Conservation (phyloP, 2,797 vertebrate species). For the Gobionotothen gibberifrons region DNA sequence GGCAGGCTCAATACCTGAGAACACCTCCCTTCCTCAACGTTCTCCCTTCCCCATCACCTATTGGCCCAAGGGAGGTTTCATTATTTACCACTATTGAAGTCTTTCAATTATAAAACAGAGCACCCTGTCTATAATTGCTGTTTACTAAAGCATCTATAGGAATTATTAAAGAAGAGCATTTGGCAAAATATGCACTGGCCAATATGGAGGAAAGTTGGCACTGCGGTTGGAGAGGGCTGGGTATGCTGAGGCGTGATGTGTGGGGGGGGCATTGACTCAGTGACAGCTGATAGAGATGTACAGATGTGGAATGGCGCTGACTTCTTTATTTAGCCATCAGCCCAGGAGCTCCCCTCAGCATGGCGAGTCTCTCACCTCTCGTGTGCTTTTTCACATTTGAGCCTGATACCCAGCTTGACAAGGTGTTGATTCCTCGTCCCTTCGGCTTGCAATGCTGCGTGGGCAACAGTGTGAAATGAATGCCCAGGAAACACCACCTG, state of each 20-base stretch:
- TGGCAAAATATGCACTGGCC: conserved; percentile 40
- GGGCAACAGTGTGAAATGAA: conserved; percentile 46
- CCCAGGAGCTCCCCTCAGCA: conserved; percentile 49
- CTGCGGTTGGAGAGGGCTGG: conserved; percentile 15
- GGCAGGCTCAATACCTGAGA: conserved; percentile 58
- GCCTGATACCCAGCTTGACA: conserved; percentile 58
- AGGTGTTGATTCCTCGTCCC: conserved; percentile 69
- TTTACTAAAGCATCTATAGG: conserved; percentile 51
- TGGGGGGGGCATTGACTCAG: conserved; percentile 26
- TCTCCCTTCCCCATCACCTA: conserved; percentile 50
- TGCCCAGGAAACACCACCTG: conserved; percentile 34
- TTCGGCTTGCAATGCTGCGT: conserved; percentile 21
- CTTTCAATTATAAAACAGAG: conserved; percentile 76
- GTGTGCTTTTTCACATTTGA: conserved; percentile 60
- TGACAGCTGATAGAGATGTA: conserved; percentile 35
- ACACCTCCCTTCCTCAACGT: conserved; percentile 44
- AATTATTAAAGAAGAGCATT: conserved; percentile 65
- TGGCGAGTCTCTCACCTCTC: conserved; percentile 59
- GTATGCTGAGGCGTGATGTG: conserved; percentile 30
- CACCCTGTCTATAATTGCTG: conserved; percentile 51
- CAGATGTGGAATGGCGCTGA: conserved; percentile 24
- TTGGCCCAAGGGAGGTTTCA: conserved; percentile 73
- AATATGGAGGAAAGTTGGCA: conserved; percentile 60
- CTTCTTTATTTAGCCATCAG: conserved; percentile 17
- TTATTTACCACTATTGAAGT: conserved; percentile 80